Percentiles rank a stretch among this genome's conserved stretches.
These are phyloP conservation scores for Drosophila cracens DNA, from an alignment of 2,888 invertebrate genomes.

Conservation along the genomic window DNA sequence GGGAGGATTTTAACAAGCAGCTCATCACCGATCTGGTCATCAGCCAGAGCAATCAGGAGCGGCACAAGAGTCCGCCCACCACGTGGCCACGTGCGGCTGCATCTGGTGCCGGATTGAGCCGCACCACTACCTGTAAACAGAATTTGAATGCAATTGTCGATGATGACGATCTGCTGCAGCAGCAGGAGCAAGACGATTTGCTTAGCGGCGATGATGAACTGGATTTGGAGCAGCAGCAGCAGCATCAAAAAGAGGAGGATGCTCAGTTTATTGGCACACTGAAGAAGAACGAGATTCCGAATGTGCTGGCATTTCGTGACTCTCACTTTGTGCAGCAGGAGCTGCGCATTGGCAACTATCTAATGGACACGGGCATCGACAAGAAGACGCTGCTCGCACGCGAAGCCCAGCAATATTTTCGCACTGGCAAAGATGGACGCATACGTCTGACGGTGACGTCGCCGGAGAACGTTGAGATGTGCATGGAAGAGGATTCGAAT, in stretches of 20 bases:
- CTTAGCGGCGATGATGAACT: constrained; percentile 40
- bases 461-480: constrained; percentile 83
- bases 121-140: constrained; percentile 82
- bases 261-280: constrained; percentile 64
- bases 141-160: constrained; percentile 77
- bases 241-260: constrained; percentile 27
- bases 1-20: constrained; percentile 84
- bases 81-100: constrained; percentile 25
- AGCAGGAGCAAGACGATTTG: constrained; percentile 29
- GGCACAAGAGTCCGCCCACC: constrained; percentile 62
- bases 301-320: constrained; percentile 83
- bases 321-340: constrained; percentile 85
- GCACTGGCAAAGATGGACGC: constrained; percentile 65
- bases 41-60: constrained; percentile 63
- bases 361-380: constrained; percentile 84
- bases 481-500: constrained; percentile 78
- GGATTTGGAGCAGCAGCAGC: constrained; percentile 22
- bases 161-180: constrained; percentile 35
- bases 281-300: constrained; percentile 84
- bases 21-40: constrained; percentile 72
- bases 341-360: constrained; percentile 84
- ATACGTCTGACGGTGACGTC: constrained; percentile 83
- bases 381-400: constrained; percentile 77
- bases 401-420: constrained; percentile 63
- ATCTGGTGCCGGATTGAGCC: constrained; percentile 63